A percentile compares a stretch with the other conserved stretches of the same genome.
Conservation (phyloP, 2,888 invertebrate genomes). For the Dasysyrphus albostriatus region DNA sequence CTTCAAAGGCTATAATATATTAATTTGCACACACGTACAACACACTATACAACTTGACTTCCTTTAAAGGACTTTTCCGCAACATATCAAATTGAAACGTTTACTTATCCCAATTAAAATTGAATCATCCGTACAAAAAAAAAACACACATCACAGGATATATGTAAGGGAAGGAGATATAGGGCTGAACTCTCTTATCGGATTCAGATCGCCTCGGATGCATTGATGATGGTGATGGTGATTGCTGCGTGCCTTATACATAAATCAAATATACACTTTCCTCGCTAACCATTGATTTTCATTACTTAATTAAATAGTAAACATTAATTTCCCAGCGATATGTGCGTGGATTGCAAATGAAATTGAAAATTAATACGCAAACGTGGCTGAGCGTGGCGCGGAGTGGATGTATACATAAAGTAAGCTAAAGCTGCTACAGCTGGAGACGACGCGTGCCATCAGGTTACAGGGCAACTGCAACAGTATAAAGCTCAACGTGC, state of each 20-base stretch:
- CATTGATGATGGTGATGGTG: constrained; percentile 1
- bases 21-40: background rate
- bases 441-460: constrained; percentile 63
- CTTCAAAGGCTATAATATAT: constrained; percentile 23
- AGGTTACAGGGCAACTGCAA: constrained; percentile 30
- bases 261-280: constrained; percentile 64
- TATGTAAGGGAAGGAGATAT: background rate
- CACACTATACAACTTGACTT: background rate
- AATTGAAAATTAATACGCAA: constrained; percentile 70
- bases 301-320: constrained; percentile 73
- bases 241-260: constrained; percentile 16
- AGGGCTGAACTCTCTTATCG: background rate
- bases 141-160: background rate
- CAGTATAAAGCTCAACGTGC: constrained; percentile 17
- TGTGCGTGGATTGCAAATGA: constrained; percentile 55
- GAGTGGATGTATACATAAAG: constrained; percentile 11
- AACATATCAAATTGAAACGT: constrained; percentile 33
- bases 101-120: constrained; percentile 39
- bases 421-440: background rate
- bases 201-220: background rate
- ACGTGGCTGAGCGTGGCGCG: background rate
- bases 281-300: constrained; percentile 56
- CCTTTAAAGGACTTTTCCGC: constrained; percentile 33
- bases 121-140: constrained; percentile 17
- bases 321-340: constrained; percentile 63